Conservation (phyloP, 2,113 vertebrate genomes). For the Brevimyrus niger region DNA sequence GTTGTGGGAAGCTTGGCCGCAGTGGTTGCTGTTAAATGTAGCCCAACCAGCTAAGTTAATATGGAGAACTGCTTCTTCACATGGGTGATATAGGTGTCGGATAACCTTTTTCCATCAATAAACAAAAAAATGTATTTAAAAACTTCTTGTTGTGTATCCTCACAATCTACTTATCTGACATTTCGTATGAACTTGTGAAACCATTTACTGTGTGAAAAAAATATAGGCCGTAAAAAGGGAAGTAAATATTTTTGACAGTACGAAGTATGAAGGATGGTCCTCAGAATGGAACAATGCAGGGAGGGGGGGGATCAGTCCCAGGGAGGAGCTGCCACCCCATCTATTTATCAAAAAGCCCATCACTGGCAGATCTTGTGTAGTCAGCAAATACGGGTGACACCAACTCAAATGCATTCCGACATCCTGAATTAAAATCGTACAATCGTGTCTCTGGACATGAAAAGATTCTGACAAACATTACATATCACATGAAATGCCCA, state of each 20-base stretch:
- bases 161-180: background rate
- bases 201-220: background rate
- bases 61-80: background rate
- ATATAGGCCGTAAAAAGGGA: background rate
- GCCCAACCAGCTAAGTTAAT: background rate
- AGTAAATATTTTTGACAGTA: background rate
- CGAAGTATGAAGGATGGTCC: background rate
- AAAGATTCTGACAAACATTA: background rate
- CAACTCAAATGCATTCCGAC: background rate
- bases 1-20: background rate
- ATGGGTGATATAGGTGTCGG: background rate
- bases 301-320: background rate
- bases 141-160: background rate
- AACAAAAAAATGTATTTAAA: background rate
- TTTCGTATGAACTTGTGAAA: background rate
- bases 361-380: background rate
- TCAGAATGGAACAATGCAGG: background rate
- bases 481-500: background rate
- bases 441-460: background rate
- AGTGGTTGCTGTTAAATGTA: background rate
- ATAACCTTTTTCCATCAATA: background rate
- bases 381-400: background rate
- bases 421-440: background rate
- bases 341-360: background rate
- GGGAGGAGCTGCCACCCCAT: background rate